These are phyloP conservation scores for Nesidiocoris tenuis DNA, from an alignment of 2,888 invertebrate genomes.

Conservation along the genomic window DNA sequence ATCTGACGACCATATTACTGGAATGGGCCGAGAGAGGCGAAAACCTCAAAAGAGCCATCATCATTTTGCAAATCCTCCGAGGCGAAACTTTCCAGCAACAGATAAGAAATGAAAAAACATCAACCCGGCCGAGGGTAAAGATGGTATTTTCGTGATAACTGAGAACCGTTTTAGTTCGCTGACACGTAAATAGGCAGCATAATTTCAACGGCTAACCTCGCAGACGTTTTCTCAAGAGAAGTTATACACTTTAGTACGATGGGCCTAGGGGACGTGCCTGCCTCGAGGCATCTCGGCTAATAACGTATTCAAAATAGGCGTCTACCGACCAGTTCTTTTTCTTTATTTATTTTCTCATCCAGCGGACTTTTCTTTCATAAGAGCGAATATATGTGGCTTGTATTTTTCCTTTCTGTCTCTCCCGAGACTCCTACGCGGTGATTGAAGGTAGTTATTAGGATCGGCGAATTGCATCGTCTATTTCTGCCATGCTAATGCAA, in stretches of 20 bases:
- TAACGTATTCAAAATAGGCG: background rate
- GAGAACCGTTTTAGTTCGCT: background rate
- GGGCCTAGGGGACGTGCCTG: background rate
- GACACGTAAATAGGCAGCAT: background rate
- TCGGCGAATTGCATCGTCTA: background rate
- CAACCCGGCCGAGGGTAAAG: background rate
- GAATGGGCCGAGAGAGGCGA: slow-evolving; percentile 8
- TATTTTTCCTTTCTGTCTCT: background rate
- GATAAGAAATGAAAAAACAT: background rate
- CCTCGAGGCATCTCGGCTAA: background rate
- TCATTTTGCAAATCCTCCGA: background rate
- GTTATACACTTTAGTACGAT: background rate
- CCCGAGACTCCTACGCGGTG: background rate
- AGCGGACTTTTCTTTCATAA: background rate
- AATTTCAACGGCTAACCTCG: background rate
- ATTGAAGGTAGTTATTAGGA: background rate
- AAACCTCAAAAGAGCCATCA: background rate
- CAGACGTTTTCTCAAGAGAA: background rate
- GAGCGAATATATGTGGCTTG: background rate
- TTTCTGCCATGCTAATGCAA: background rate
- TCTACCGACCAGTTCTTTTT: background rate
- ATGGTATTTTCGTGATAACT: background rate
- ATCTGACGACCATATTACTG: no score
- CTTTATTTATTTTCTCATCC: background rate
- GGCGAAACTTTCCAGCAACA: background rate